Base-by-base conservation (phyloP, 2,113 vertebrate species). In the Triplophysa dalaica region DNA sequence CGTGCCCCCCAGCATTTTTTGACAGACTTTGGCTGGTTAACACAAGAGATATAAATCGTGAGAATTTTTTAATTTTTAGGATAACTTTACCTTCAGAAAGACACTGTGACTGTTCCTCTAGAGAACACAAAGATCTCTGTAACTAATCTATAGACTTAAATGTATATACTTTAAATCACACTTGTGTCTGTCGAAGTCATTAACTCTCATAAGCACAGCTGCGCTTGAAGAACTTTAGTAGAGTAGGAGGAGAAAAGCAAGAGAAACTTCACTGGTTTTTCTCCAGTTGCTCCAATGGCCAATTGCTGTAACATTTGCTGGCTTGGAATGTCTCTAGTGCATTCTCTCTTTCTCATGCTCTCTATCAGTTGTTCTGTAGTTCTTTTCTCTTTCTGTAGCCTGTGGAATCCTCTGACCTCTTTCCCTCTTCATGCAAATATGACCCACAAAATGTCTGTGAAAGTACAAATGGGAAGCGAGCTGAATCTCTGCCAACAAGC, bases 391-490 rank as follows among this genome's bases (percentile, higher is more conserved):
- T 21, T 86, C 66, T 82, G 70, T 60, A 70, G 56, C 63, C 60
- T 79, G 52, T 78, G 43, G 65, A 83, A 85, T 79, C 74, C 77
- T 45, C 50, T 77, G 61, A 65, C 79, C 84, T 83, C 85, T 58
- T 81, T 74, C 60, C 75, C 82, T 85, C 77, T 72, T 80, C 75
- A 88, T 89, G 85, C 85, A 90, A 88, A 91, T 92, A 86, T 92
- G 93, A 93, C 92, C 92, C 92, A 92, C 89, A 93, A 91, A 91
- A 87, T 41, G 24, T 87, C 85, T 83, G 86, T 86, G 86, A 89
- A 88, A 91, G 88, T 89, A 88, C 90, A 87, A 88, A 88, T 77
- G 78, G 89, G 87, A 83, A 80, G 83, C 78, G 79, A 89, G 86
- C 87, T 92, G 89, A 89, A 87, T 81, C 77, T 58, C 7, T 67